phyloP scores from a whole-genome alignment of 1,140 invertebrate genomes.

The Oreohelix idahoensis region DNA sequence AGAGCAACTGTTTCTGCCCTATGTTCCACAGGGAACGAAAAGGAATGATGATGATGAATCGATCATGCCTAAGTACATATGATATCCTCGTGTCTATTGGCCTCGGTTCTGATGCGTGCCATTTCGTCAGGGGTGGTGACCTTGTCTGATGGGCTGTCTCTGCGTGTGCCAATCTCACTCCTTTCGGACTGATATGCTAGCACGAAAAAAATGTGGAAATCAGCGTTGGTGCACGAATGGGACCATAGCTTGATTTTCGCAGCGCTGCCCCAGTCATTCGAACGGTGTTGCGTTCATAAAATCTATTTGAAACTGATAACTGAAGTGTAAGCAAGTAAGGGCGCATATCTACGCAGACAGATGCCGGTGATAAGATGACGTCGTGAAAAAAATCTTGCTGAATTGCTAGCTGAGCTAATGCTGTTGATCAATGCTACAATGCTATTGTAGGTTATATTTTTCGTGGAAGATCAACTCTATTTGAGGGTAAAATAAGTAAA shows the following conservation, averaged over 20 bases:
- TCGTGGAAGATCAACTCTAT: too few species aligned
- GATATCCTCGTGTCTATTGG: conserved; percentile 50
- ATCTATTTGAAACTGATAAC: conserved; percentile 30
- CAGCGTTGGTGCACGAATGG: not conserved
- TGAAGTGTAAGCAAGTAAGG: conserved; percentile 35
- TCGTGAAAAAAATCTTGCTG: not conserved
- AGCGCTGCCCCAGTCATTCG: conserved; percentile 51
- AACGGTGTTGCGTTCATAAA: conserved; percentile 32
- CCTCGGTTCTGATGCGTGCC: conserved; percentile 40
- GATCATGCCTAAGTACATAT: conserved; percentile 55
- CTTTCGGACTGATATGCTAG: conserved; percentile 42
- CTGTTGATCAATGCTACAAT: too few species aligned
- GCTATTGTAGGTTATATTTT: too few species aligned
- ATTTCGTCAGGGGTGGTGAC: not conserved
- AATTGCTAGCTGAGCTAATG: too few species aligned
- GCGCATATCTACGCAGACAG: conserved; percentile 5
- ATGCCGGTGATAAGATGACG: not conserved
- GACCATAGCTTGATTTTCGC: conserved; percentile 43
- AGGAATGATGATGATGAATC: too few species aligned
- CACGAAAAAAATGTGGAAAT: conserved; percentile 49
- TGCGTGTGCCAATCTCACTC: conserved; percentile 62
- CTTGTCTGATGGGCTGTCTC: conserved; percentile 48
- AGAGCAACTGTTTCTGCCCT: too few species aligned
- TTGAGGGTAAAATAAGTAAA: too few species aligned
- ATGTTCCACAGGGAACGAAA: too few species aligned